Evolutionary conservation across 2,797 vertebrate genomes (phyloP), one percentile per base, ranked within the genome.

Genomic region (Hippocampus kuda): DNA sequence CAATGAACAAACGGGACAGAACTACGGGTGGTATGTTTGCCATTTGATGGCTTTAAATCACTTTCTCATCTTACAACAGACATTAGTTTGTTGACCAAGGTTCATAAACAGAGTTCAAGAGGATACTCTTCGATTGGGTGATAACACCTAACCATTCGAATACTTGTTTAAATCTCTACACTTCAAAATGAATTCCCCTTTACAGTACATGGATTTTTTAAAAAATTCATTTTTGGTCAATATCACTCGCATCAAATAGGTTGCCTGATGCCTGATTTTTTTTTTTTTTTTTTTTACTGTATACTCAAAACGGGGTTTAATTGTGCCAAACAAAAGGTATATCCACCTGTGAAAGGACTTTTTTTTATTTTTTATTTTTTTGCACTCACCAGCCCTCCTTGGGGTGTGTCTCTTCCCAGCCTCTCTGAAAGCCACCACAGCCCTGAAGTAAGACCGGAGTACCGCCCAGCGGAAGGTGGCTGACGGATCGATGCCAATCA

Each of bases 401-500:
- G 93, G 92, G 65, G 82, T 83, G 1, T 91, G 86, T 68, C 91
- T 92, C 86, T 89, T 96, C 1, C 95, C 95, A 16, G 95, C 94
- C 85, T 94, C 92, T 70, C 93, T 90, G 60, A 99, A 96, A 30
- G 94, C 94, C 68, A 97, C 92, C 73, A 90, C 20, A 2, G 94
- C 97, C 85, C 97, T 92, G 91, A 99, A 98, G 76, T 94, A 97
- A 1, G 94, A 93, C 34, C 97, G 85, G 1, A 99, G 93, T 34
- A 98, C 91, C 0, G 97, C 93, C 97, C 97, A 99, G 86, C 95
- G 95, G 89, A 99, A 99, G 4, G 94, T 92, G 30, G 95, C 95
- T 1, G 98, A 91, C 0, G 97, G 97, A 77, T 98, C 94, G 2
- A 98, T 93, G 27, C 96, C 94, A 4, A 98, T 98, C 91, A 99